Evolutionary conservation across 2,113 vertebrate species (phyloP).

Genomic region (Indri indri): DNA sequence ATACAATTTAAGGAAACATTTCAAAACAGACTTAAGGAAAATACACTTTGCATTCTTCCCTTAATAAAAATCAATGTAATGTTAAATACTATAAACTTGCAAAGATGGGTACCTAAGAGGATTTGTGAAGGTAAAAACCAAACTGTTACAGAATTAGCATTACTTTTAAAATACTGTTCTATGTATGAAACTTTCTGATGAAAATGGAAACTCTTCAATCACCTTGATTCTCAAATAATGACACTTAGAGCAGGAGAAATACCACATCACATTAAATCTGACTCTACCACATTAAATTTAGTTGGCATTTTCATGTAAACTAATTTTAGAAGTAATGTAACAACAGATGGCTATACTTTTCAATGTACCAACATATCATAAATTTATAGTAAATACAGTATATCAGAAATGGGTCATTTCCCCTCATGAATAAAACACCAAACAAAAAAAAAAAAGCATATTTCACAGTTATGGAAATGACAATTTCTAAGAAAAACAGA

Average conservation of each 20-base stretch:
- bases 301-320: conserved; percentile 51
- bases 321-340: conserved; percentile 35
- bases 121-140: conserved; percentile 34
- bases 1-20: conserved; percentile 39
- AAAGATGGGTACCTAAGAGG: conserved; percentile 16
- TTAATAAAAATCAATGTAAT: conserved; percentile 19
- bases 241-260: not conserved
- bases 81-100: conserved; percentile 14
- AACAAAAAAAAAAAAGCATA: not conserved
- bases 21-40: conserved; percentile 22
- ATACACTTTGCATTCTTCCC: conserved; percentile 25
- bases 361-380: conserved; percentile 52
- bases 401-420: conserved; percentile 22
- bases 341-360: conserved; percentile 47
- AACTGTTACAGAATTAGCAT: conserved; percentile 9
- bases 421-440: conserved; percentile 22
- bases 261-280: not conserved
- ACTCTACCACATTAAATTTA: conserved; percentile 1
- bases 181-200: conserved; percentile 9
- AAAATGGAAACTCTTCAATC: conserved; percentile 35
- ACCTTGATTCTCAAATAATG: conserved; percentile 18
- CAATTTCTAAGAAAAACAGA: conserved; percentile 48
- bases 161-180: conserved; percentile 35
- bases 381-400: conserved; percentile 13
- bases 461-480: conserved; percentile 28